A percentile compares a stretch with the other conserved stretches of the same genome.
Evolutionary conservation across 2,113 vertebrate genomes (phyloP).

Genomic region (Scytalopus superciliaris): DNA sequence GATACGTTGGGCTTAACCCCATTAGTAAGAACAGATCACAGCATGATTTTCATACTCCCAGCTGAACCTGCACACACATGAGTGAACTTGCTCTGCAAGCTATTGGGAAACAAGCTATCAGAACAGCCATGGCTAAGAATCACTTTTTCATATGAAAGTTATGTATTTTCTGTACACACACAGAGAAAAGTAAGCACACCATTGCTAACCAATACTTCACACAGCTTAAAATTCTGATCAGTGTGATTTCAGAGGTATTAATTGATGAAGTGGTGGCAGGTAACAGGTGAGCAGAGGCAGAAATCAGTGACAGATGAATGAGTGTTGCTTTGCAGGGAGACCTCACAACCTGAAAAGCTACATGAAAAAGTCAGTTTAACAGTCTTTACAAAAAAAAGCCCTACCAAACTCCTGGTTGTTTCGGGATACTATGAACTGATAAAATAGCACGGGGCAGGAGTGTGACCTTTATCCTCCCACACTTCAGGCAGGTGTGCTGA

Average conservation of each 20-base stretch:
- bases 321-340: background rate
- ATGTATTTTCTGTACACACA: background rate
- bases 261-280: background rate
- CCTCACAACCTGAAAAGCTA: background rate
- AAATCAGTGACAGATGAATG: background rate
- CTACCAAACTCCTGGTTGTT: background rate
- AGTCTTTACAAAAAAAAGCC: background rate
- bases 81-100: background rate
- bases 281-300: background rate
- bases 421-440: background rate
- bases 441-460: fast-evolving
- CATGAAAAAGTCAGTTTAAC: background rate
- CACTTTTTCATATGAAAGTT: background rate
- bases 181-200: background rate
- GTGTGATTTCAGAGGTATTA: background rate
- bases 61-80: background rate
- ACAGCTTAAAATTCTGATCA: background rate
- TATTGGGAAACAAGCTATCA: background rate
- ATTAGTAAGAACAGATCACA: background rate
- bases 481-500: background rate
- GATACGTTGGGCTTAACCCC: background rate
- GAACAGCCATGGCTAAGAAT: background rate
- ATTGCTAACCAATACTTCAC: background rate
- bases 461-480: background rate
- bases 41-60: background rate